Evolutionary conservation across 2,797 vertebrate genomes (phyloP), one percentile per base, ranked within the genome.

Genomic region (Phataginus tricuspis): DNA sequence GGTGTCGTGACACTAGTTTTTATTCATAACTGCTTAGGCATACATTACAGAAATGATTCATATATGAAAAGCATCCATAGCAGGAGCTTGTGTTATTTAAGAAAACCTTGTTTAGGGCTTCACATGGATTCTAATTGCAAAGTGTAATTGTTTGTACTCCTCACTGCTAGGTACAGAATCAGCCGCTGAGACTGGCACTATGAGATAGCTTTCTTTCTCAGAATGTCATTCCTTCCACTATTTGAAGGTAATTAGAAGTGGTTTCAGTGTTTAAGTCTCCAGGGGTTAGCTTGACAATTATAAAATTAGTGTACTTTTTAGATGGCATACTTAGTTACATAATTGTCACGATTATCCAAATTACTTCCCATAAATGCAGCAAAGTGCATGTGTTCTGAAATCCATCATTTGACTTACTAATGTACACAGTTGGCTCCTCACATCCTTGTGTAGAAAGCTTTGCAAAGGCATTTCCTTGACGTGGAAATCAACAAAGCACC

Each of bases 221-320:
- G 90, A 89, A 88, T 63, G 63, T 92, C 84, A 63, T 75, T 86
- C 34, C 55, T 87, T 29, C 64, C 95, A 45, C 72, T 95, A 74
- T 34, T 55, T 82, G 93, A 96, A 95, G 19, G n/a, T 98, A 94
- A 90, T 86, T 91, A 55, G 66, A 97, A 98, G 85, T 86, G 29
- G 5, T 72, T 74, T 83, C 23, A 23, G 16, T 86, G 25, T 96
- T 97, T 84, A 94, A 84, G 61, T 91, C 92, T 91, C 29, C 37
- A 51, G 39, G 53, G 27, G 84, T 96, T 96, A 94, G 8, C 7
- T 96, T 95, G 59, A 91, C 29, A 45, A 91, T 96, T 94, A 96
- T 82, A 91, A 97, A 96, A 92, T 92, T 55, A 75, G 49, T 87
- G 6, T 90, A 91, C 4, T 84, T 95, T 97, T 94, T 87, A 89